Base-by-base conservation (phyloP, 2,888 invertebrate species). In the Helicoverpa assulta region DNA sequence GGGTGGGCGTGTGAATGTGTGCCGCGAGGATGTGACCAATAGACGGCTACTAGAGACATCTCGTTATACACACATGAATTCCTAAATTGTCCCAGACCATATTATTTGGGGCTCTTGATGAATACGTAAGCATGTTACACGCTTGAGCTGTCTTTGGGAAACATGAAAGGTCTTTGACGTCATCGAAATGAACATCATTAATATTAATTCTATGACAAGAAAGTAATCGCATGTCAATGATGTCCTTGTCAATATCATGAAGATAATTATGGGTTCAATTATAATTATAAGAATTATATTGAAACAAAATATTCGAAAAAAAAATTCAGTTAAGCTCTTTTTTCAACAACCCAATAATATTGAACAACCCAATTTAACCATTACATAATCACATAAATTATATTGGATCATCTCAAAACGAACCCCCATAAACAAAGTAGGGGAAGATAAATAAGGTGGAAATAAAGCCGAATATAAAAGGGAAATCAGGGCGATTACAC, bases 1-100 rank as follows among this genome's bases (percentile, higher is more conserved):
- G 86, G 82, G 92, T 91, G 86, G 92, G 92, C 89, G 91, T 89
- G 88, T 84, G 88, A 87, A 85, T 82, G 79, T 81, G 75, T 80
- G 77, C 68, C 80, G 80, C 55, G 67, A 88, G 89, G 89, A 89
- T 87, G 88, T 88, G 81, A 61, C 81, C 85, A 88, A 86, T 89
- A 86, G 78, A 86, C 71, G 57, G 10, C 67, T 67, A 67, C 70
- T 60, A 76, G 72, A 78, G 53, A 72, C 67, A 52, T 52, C 72
- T 76, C 59, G 67, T 80, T 61, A 67, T 61, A 54, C 55, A 70
- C 58, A 68, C 77, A 70, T 76, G 71, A 77, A 80, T 77, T 76
- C 66, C 64, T 72, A 76, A 80, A 80, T 63, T 80, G 67, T 76
- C 57, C 29, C 51, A 67, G 72, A 76, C 67, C 66, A 51, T 67